Percentiles rank a stretch among this genome's conserved stretches.
These are phyloP conservation scores for Silurus glanis DNA, from an alignment of 2,113 vertebrate genomes.

Conservation along the genomic window DNA sequence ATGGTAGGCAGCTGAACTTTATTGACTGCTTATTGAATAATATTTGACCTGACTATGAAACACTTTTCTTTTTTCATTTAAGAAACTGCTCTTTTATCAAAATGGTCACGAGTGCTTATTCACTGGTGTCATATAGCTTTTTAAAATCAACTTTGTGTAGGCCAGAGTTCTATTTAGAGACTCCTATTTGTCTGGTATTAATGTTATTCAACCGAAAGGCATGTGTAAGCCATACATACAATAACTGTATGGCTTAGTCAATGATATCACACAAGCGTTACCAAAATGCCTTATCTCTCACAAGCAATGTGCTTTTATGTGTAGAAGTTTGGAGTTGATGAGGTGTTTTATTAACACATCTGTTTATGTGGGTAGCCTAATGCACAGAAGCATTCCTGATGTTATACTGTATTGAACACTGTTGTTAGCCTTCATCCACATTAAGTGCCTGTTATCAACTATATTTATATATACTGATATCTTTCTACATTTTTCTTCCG, in stretches of 20 bases:
- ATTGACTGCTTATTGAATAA: constrained; percentile 14
- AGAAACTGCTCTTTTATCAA: neutral
- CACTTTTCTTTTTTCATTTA: constrained; percentile 13
- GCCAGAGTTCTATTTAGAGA: constrained; percentile 9
- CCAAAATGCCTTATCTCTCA: neutral
- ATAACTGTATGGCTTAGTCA: neutral
- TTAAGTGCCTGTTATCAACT: constrained; percentile 12
- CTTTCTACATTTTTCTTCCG: neutral
- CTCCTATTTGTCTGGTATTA: constrained; percentile 2
- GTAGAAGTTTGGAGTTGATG: neutral
- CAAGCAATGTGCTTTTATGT: neutral
- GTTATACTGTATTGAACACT: constrained; percentile 49
- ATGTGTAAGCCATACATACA: neutral
- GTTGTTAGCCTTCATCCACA: constrained; percentile 50
- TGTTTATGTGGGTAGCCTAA: constrained; percentile 60
- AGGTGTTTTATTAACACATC: constrained; percentile 44
- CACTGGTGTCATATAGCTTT: neutral
- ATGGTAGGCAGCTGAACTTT: constrained; percentile 41
- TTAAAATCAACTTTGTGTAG: neutral
- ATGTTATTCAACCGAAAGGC: constrained; percentile 2
- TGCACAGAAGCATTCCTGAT: constrained; percentile 73
- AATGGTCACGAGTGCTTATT: neutral
- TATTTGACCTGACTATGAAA: neutral
- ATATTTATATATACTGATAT: neutral
- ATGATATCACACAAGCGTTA: constrained; percentile 2